Evolutionary conservation across 2,888 invertebrate species (phyloP), one percentile per base, ranked within the genome.

Genomic region (Podotricha telesiphe): DNA sequence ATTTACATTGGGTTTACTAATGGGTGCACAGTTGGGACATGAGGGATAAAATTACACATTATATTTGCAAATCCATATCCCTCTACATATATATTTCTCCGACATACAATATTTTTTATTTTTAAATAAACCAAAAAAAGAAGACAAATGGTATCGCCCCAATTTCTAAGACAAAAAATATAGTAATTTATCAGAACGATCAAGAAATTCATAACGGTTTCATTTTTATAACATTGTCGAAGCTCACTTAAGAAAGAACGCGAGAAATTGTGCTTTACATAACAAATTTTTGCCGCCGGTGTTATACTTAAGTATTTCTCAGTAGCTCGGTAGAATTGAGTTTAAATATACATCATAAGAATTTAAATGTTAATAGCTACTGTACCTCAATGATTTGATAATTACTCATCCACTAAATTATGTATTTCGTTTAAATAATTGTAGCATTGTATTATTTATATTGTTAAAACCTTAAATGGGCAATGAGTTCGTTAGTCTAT

Each of bases 221-320:
- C n/a, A 45, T 42, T 45, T 59, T n/a, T n/a, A 45, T 58, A 15
- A 59, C 22, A 59, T 22, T 22, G 42, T 59, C 10, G 10, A 22
- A 59, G 42, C 11, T 8, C n/a, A 42, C n/a, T 22, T 59, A 22
- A 17, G 45, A 45, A 59, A 59, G n/a, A 59, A 4, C 59, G 22
- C 42, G 11, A 59, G 59, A 59, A 59, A 59, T 45, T 22, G 1
- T 59, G 6, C 20, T 45, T 42, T 22, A 59, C 22, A 59, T 59
- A 45, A 45, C 59, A 22, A 42, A 42, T 58, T n/a, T 20, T 22
- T 45, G 22, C 10, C 15, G n/a, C 11, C 22, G 20, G 58, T 45
- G 20, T 22, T 59, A 45, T 45, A 59, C 42, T 22, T 45, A 42
- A 42, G 40, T n/a, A n/a, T n/a, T 59, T 59, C 59, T 45, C 22